phyloP scores from a whole-genome alignment of 2,797 vertebrate genomes.

The Pseudochromis fuscus region DNA sequence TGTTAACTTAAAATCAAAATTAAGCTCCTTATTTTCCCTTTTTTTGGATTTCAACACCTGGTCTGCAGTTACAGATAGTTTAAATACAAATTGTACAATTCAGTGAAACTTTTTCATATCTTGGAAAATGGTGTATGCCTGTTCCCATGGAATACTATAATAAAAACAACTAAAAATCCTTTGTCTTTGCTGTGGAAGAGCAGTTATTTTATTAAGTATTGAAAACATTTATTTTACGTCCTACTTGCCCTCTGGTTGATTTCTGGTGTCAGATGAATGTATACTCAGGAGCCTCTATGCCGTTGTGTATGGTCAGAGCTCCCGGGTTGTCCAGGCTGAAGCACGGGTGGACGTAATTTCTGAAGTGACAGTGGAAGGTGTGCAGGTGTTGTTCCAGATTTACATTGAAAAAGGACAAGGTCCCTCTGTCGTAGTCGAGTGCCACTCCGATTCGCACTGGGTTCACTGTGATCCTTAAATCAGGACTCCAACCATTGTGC shows the following conservation, averaged over 20 bases:
- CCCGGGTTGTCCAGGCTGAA: conserved; percentile 93
- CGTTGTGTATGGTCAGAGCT: conserved; percentile 85
- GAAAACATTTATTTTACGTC: neutral
- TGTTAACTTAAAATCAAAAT: conserved; percentile 48
- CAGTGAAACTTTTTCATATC: conserved; percentile 81
- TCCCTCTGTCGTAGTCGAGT: conserved; percentile 88
- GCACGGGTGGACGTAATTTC: conserved; percentile 89
- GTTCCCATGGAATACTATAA: conserved; percentile 90
- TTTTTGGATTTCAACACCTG: conserved; percentile 43
- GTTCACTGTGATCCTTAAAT: conserved; percentile 90
- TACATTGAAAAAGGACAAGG: conserved; percentile 91
- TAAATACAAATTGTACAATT: conserved; percentile 80
- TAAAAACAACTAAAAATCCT: conserved; percentile 68
- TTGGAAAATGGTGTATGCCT: conserved; percentile 85
- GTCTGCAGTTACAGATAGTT: conserved; percentile 67
- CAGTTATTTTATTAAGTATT: conserved; percentile 12
- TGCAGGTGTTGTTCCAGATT: conserved; percentile 90
- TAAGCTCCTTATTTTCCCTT: conserved; percentile 9
- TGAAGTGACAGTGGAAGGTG: conserved; percentile 87
- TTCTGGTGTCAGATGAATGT: conserved; percentile 58
- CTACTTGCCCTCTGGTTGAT: neutral
- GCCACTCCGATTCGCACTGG: conserved; percentile 89
- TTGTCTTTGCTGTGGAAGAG: conserved; percentile 15
- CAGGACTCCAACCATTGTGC: conserved; percentile 89
- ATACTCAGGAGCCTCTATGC: conserved; percentile 82